Conservation (phyloP, 2,113 vertebrate species). For the Eidolon helvum region DNA sequence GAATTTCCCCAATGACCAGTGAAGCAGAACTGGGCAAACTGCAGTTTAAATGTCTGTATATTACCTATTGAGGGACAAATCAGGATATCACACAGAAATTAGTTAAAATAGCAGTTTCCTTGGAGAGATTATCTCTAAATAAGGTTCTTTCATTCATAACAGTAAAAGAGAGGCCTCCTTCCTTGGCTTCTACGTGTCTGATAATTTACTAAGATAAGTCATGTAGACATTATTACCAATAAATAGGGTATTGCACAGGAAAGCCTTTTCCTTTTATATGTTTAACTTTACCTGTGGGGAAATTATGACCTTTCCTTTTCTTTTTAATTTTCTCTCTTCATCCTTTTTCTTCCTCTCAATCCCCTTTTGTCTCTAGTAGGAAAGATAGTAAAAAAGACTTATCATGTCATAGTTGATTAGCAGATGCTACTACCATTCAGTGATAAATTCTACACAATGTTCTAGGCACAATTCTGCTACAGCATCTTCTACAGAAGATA, state of each 20-base stretch:
- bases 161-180: conserved; percentile 70
- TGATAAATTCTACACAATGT: neutral
- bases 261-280: conserved; percentile 76
- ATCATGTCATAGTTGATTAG: neutral
- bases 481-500: neutral
- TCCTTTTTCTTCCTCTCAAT: conserved; percentile 45
- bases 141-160: conserved; percentile 80
- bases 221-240: conserved; percentile 76
- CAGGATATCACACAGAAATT: conserved; percentile 72
- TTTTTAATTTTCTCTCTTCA: conserved; percentile 41
- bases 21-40: conserved; percentile 81
- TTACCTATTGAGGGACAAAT: conserved; percentile 77
- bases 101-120: conserved; percentile 81
- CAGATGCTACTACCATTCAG: neutral
- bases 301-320: conserved; percentile 53
- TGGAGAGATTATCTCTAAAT: conserved; percentile 75
- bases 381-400: conserved; percentile 55
- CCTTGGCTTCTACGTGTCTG: conserved; percentile 71
- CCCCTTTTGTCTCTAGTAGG: conserved; percentile 16
- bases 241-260: conserved; percentile 74
- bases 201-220: conserved; percentile 84
- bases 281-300: conserved; percentile 81
- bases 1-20: conserved; percentile 85
- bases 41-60: conserved; percentile 73
- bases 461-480: neutral